Conservation (phyloP, 2,113 vertebrate genomes). For the Brachyhypopomus occidentalis region DNA sequence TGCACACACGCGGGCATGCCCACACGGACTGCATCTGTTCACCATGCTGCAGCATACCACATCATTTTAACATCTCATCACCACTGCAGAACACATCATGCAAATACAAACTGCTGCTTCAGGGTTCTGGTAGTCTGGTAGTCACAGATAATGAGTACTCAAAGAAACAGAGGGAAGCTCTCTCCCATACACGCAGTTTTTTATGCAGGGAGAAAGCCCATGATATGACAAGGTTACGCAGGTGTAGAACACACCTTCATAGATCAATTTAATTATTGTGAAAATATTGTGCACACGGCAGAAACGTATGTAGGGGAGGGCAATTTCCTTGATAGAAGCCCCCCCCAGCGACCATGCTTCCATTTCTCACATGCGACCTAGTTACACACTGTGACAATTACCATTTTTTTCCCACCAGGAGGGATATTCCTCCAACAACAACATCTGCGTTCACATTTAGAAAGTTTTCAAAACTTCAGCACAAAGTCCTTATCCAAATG, state of each 20-base stretch:
- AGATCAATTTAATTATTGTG: slow-evolving; percentile 48
- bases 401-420: background rate
- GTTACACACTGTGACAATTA: slow-evolving; percentile 21
- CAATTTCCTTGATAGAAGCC: slow-evolving; percentile 9
- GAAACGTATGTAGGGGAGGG: slow-evolving; percentile 20
- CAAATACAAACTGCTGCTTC: background rate
- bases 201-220: background rate
- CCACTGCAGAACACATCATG: too few relatives aligned
- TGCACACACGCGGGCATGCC: background rate
- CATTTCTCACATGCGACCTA: slow-evolving; percentile 32
- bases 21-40: too few relatives aligned
- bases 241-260: slow-evolving; percentile 35
- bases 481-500: background rate
- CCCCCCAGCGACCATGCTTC: background rate
- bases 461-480: slow-evolving; percentile 2
- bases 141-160: slow-evolving; percentile 12
- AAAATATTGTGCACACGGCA: slow-evolving; percentile 43
- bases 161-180: background rate
- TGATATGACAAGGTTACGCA: slow-evolving; percentile 26
- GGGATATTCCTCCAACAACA: slow-evolving; percentile 17
- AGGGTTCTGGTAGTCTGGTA: background rate
- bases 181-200: slow-evolving; percentile 3
- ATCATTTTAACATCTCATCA: too few relatives aligned
- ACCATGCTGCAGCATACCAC: too few relatives aligned
- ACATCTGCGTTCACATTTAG: background rate